These are phyloP conservation scores for Metaphire vulgaris DNA, from an alignment of 1,140 invertebrate species.

Conservation along the genomic window DNA sequence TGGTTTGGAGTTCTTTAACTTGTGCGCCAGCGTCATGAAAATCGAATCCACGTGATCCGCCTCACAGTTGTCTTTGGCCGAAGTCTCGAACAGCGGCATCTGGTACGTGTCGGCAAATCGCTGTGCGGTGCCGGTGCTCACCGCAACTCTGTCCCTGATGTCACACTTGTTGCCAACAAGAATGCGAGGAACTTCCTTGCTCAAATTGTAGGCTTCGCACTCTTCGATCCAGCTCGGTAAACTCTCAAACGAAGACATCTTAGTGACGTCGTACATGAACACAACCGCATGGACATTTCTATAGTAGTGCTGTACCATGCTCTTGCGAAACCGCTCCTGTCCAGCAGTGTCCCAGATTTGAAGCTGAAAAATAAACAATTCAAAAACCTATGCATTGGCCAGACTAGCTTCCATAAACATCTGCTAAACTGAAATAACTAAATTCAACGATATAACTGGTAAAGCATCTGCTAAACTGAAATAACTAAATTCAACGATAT, in stretches of 20 bases:
- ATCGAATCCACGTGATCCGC: conserved; percentile 74
- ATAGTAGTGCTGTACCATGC: conserved; percentile 90
- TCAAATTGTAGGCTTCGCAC: conserved; percentile 64
- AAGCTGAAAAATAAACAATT: conserved; percentile 63
- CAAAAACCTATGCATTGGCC: background rate
- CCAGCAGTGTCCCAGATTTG: conserved; percentile 98
- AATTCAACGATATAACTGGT: too few species aligned
- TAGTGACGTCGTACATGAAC: conserved; percentile 93
- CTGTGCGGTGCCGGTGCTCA: conserved; percentile 61
- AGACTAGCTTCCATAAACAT: too few species aligned
- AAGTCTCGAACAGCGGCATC: conserved; percentile 76
- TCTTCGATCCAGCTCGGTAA: conserved; percentile 81
- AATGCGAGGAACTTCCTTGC: conserved; percentile 62
- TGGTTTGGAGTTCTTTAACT: conserved; percentile 39
- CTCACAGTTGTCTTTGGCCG: conserved; percentile 67
- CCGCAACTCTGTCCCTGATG: conserved; percentile 54
- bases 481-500: too few species aligned
- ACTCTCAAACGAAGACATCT: conserved; percentile 86
- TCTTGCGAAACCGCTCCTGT: conserved; percentile 83
- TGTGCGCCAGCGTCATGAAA: conserved; percentile 73
- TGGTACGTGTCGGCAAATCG: conserved; percentile 66
- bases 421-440: too few species aligned
- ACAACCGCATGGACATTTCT: conserved; percentile 94
- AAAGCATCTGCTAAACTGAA: too few species aligned
- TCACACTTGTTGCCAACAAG: conserved; percentile 61